phyloP scores from a whole-genome alignment of 2,888 invertebrate species.

The Dugesia japonica region DNA sequence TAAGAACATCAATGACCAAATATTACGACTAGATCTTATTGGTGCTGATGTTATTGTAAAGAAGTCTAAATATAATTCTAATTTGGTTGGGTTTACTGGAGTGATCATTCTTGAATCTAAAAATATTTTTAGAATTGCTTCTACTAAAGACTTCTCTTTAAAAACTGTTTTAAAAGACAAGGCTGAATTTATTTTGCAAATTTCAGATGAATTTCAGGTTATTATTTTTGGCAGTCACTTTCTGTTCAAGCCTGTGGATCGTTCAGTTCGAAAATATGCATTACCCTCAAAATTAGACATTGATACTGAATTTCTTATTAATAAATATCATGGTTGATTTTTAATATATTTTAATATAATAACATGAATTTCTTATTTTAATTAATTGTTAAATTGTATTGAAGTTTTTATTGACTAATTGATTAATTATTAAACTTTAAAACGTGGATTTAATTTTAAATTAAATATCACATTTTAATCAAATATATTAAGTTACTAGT shows the following conservation, averaged over 20 bases:
- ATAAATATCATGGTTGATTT: not conserved
- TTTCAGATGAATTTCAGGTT: not conserved
- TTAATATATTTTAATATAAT: too few relatives aligned
- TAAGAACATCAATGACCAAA: not conserved
- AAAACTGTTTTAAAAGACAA: conserved; percentile 1
- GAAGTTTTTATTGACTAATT: too few relatives aligned
- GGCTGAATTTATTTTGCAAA: not conserved
- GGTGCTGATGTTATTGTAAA: not conserved
- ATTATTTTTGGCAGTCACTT: not conserved
- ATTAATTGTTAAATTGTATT: too few relatives aligned
- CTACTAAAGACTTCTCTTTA: not conserved
- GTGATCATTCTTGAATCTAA: not conserved
- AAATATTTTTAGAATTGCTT: not conserved
- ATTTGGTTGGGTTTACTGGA: not conserved
- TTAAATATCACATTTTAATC: too few relatives aligned
- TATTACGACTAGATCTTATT: not conserved
- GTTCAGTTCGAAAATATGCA: not conserved
- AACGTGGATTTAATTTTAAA: too few relatives aligned
- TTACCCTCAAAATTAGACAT: not conserved
- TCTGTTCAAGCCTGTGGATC: not conserved
- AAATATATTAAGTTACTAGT: too few relatives aligned
- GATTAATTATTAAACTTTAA: too few relatives aligned
- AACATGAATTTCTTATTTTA: too few relatives aligned
- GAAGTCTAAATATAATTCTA: not conserved
- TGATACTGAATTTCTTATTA: not conserved